These are phyloP conservation scores for Limnothrissa miodon DNA, from an alignment of 2,113 vertebrate species.

Conservation along the genomic window DNA sequence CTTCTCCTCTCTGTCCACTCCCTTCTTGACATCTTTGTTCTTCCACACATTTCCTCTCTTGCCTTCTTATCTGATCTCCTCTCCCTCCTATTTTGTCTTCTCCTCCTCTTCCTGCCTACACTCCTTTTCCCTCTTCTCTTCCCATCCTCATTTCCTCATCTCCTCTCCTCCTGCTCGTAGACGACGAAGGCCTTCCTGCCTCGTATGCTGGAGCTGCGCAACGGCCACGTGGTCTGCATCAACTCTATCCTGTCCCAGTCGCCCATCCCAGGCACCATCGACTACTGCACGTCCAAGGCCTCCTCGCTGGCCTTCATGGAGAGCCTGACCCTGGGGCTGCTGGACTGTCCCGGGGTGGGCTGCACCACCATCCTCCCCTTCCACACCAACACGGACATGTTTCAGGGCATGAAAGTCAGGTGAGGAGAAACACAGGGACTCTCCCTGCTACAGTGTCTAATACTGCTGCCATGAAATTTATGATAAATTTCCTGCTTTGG, in stretches of 20 bases:
- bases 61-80: background rate
- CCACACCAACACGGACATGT: conserved; percentile 98
- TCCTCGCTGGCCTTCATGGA: conserved; percentile 97
- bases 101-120: conserved; percentile 53
- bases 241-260: conserved; percentile 86
- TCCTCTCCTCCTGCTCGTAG: conserved; percentile 57
- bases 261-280: conserved; percentile 87
- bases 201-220: conserved; percentile 93
- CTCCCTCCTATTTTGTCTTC: conserved; percentile 10
- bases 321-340: conserved; percentile 90
- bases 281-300: conserved; percentile 97
- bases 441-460: background rate
- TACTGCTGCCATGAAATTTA: background rate
- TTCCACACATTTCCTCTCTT: too few species aligned
- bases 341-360: conserved; percentile 90
- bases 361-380: conserved; percentile 95
- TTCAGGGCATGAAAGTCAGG: conserved; percentile 98
- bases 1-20: too few species aligned
- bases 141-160: too few species aligned
- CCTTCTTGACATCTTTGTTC: too few species aligned
- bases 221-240: conserved; percentile 94
- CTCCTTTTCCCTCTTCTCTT: conserved; percentile 7
- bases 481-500: background rate
- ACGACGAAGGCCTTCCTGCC: conserved; percentile 95
- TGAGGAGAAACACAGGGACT: conserved; percentile 60